A percentile compares a stretch with the other conserved stretches of the same genome.
Conservation (phyloP, 2,888 invertebrate genomes). For the Cylindroiulus punctatus region DNA sequence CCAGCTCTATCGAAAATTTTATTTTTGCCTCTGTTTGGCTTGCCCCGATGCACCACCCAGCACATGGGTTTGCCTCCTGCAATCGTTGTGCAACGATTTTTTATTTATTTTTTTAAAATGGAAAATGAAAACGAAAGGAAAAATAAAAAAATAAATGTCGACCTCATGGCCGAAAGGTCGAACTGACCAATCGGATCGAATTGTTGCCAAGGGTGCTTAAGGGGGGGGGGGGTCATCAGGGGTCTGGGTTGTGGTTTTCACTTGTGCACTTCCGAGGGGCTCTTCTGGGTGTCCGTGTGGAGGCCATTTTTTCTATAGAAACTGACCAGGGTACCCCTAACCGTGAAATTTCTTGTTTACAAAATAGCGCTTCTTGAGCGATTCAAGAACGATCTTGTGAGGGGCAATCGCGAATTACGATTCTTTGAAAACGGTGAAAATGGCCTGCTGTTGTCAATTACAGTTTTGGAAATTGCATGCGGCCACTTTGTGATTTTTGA, state of each 20-base stretch:
- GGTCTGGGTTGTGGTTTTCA: neutral
- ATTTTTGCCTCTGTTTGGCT: slow-evolving; percentile 29
- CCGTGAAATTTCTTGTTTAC: slow-evolving; percentile 37
- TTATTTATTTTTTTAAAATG: neutral
- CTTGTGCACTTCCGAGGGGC: neutral
- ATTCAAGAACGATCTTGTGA: neutral
- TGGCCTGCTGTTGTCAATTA: neutral
- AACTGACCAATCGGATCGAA: slow-evolving; percentile 28
- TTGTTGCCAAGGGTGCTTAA: neutral
- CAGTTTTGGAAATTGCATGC: neutral
- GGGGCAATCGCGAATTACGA: neutral
- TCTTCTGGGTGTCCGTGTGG: slow-evolving; percentile 3
- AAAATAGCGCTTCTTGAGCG: neutral
- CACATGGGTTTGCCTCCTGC: neutral
- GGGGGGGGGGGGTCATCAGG: neutral
- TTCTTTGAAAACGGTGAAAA: neutral
- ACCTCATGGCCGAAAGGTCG: neutral
- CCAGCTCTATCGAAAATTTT: slow-evolving; percentile 53
- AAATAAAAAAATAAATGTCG: too few relatives aligned
- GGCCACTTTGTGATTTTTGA: neutral
- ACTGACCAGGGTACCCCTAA: neutral
- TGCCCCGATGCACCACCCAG: neutral
- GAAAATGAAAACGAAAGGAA: too few relatives aligned
- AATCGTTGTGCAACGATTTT: neutral
- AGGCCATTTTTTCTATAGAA: neutral